Evolutionary conservation across 2,113 vertebrate species (phyloP).

Genomic region (Stictonetta naevosa): DNA sequence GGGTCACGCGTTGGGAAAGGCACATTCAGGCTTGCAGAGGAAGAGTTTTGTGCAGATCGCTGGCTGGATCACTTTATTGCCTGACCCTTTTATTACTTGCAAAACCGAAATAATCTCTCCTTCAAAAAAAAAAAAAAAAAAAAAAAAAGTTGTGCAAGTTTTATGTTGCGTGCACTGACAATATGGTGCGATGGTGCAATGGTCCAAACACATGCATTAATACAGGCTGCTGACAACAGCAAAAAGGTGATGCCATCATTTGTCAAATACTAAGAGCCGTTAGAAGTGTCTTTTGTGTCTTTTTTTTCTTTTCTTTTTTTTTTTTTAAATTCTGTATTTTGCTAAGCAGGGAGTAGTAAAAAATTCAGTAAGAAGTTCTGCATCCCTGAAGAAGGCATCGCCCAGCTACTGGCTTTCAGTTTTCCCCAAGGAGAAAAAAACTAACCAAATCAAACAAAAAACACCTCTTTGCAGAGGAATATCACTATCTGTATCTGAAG

Average conservation of each 20-base stretch:
- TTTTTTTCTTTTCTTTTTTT: not conserved
- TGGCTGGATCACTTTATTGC: not conserved
- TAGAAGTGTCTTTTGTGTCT: not conserved
- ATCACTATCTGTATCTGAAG: not conserved
- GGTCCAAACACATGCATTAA: not conserved
- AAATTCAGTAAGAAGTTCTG: not conserved
- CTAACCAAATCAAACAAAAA: not conserved
- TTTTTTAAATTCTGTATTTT: not conserved
- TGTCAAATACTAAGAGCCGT: not conserved
- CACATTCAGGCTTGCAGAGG: not conserved
- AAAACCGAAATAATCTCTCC: rapidly evolving
- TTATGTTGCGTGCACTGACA: not conserved
- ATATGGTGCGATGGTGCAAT: not conserved
- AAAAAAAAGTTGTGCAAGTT: not conserved
- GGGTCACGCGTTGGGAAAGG: not conserved
- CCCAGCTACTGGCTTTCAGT: not conserved
- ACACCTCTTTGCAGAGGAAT: not conserved
- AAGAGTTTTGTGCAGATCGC: not conserved
- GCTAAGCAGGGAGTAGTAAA: not conserved
- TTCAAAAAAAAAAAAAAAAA: not conserved
- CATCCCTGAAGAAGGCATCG: not conserved
- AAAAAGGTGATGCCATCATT: not conserved
- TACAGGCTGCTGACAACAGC: not conserved
- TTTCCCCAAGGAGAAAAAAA: not conserved
- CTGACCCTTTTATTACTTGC: not conserved